Evolutionary conservation across 2,888 invertebrate genomes (phyloP).

Genomic region (Napeogenes sylphis): DNA sequence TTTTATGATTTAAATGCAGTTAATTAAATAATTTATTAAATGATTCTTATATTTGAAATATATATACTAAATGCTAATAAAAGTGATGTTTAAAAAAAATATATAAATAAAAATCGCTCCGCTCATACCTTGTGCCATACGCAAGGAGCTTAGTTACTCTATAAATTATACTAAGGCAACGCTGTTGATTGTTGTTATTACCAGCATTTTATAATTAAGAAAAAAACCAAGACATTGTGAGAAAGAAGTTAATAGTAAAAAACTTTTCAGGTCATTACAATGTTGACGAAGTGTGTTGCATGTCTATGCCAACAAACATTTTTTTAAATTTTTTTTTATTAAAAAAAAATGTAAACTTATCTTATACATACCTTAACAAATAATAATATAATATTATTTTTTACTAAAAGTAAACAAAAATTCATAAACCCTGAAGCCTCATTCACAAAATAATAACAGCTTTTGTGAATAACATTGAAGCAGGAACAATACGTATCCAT

Average conservation of each 20-base stretch:
- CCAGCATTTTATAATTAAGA: constrained; percentile 18
- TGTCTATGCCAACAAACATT: too few relatives aligned
- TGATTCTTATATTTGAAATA: too few relatives aligned
- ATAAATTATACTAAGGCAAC: constrained; percentile 36
- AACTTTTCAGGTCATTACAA: not conserved
- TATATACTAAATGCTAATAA: too few relatives aligned
- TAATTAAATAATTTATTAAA: too few relatives aligned
- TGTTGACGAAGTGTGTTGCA: not conserved
- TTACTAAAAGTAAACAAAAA: too few relatives aligned
- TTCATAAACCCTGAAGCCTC: too few relatives aligned
- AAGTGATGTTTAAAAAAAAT: too few relatives aligned
- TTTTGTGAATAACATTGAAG: constrained; percentile 19
- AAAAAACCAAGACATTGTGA: constrained; percentile 9
- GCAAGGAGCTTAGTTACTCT: constrained; percentile 32
- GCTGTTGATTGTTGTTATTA: constrained; percentile 25
- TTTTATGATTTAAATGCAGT: too few relatives aligned
- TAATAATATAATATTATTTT: too few relatives aligned
- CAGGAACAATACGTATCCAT: constrained; percentile 20
- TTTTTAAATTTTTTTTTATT: too few relatives aligned
- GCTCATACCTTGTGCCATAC: constrained; percentile 13
- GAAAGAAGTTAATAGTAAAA: not conserved
- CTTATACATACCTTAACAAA: too few relatives aligned
- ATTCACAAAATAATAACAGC: constrained; percentile 12
- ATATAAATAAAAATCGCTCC: not conserved
- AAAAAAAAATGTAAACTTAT: too few relatives aligned